phyloP scores from a whole-genome alignment of 2,113 vertebrate genomes.

The Oreochromis spilurus region DNA sequence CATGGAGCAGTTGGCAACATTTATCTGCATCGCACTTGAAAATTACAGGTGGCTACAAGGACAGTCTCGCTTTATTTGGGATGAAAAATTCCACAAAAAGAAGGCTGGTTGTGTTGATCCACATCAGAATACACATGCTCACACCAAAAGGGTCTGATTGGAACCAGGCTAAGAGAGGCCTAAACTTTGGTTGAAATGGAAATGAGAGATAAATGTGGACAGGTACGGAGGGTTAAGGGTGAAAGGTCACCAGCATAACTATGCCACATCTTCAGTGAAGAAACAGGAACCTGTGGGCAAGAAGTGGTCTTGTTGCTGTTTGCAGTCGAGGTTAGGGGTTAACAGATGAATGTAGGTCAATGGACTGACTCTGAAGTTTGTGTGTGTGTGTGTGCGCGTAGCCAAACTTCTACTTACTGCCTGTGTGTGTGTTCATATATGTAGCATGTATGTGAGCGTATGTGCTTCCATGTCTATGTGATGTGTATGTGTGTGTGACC shows the following conservation, averaged over 20 bases:
- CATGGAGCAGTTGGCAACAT: background rate
- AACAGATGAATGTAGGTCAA: conserved; percentile 57
- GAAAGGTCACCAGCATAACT: background rate
- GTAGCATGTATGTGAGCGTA: background rate
- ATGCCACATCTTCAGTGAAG: background rate
- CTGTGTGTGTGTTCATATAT: background rate
- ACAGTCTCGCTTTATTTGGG: background rate
- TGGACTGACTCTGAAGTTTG: background rate
- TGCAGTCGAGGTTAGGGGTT: conserved; percentile 30
- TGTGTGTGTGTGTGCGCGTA: background rate
- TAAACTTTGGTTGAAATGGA: background rate
- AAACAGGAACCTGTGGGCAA: background rate
- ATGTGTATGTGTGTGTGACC: conserved; percentile 40
- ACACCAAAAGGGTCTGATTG: background rate
- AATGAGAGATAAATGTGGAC: background rate
- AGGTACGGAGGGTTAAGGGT: background rate
- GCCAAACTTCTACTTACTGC: background rate
- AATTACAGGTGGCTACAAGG: background rate
- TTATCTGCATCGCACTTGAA: background rate
- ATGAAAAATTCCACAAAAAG: background rate
- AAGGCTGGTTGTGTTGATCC: background rate
- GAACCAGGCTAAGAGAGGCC: background rate
- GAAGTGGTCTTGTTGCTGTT: conserved; percentile 8
- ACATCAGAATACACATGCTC: background rate
- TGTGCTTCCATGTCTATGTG: background rate